Conservation (phyloP, 2,888 invertebrate species). For the Macrosoma leucophasiata region DNA sequence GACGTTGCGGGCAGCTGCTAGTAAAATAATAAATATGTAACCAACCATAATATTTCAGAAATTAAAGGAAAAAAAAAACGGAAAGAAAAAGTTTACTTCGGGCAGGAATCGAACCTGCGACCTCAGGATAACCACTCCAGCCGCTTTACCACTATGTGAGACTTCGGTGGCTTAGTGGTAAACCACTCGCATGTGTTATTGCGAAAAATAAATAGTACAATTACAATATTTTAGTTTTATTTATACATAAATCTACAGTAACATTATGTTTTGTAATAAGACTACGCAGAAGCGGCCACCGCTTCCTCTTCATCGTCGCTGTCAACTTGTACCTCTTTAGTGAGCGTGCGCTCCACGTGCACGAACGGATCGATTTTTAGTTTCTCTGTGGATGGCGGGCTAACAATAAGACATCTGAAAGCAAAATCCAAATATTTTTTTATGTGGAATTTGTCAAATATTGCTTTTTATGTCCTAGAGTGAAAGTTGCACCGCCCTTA, state of each 20-base stretch:
- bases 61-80: too few relatives aligned
- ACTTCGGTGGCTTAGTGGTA: too few relatives aligned
- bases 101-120: too few relatives aligned
- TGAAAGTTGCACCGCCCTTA: too few relatives aligned
- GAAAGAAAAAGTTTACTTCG: too few relatives aligned
- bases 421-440: constrained; percentile 20
- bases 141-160: too few relatives aligned
- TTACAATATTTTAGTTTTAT: constrained; percentile 27
- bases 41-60: constrained; percentile 12
- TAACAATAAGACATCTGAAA: constrained; percentile 77
- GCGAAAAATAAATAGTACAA: constrained; percentile 10
- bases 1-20: too few relatives aligned
- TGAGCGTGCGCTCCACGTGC: constrained; percentile 54
- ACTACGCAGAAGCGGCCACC: constrained; percentile 41
- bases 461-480: neutral
- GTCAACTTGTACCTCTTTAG: constrained; percentile 57
- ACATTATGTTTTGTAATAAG: too few relatives aligned
- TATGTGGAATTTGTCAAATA: neutral
- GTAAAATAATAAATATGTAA: too few relatives aligned
- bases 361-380: constrained; percentile 81
- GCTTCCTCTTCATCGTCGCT: constrained; percentile 62
- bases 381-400: constrained; percentile 79
- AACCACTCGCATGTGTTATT: neutral
- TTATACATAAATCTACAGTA: constrained; percentile 25
- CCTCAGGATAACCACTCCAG: too few relatives aligned